These are phyloP conservation scores for Paradoxurus hermaphroditus DNA, from an alignment of 2,113 vertebrate genomes.

Conservation along the genomic window DNA sequence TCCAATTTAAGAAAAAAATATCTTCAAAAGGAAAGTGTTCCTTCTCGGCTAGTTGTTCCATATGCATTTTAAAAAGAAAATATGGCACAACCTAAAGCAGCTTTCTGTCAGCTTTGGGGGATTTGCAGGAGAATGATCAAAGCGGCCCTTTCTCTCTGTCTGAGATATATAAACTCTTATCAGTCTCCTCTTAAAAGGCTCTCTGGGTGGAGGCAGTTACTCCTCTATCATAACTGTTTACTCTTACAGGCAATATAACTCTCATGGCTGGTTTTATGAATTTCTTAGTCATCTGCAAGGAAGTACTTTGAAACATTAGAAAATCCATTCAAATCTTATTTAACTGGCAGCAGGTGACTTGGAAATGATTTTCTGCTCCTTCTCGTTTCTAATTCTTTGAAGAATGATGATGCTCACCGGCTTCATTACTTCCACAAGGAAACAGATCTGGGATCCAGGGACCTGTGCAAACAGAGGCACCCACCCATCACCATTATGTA, in stretches of 20 bases:
- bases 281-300: not conserved
- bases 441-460: not conserved
- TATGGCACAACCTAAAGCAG: not conserved
- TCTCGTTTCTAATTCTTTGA: not conserved
- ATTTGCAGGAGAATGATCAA: slow-evolving; percentile 59
- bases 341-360: not conserved
- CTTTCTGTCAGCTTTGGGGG: not conserved
- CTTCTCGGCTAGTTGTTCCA: slow-evolving; percentile 12
- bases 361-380: not conserved
- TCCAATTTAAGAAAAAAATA: not conserved
- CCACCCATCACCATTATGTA: not conserved
- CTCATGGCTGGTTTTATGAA: not conserved
- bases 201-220: not conserved
- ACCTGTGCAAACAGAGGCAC: not conserved
- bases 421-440: not conserved
- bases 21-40: slow-evolving; percentile 41
- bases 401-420: not conserved
- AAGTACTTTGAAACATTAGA: slow-evolving; percentile 35
- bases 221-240: slow-evolving; percentile 15
- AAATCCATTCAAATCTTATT: not conserved
- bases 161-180: not conserved
- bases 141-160: not conserved
- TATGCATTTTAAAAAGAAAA: slow-evolving; percentile 48
- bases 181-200: not conserved
- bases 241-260: not conserved